Evolutionary conservation across 2,888 invertebrate species (phyloP), one percentile per base, ranked within the genome.

Genomic region (Dicranocentrus wangi): DNA sequence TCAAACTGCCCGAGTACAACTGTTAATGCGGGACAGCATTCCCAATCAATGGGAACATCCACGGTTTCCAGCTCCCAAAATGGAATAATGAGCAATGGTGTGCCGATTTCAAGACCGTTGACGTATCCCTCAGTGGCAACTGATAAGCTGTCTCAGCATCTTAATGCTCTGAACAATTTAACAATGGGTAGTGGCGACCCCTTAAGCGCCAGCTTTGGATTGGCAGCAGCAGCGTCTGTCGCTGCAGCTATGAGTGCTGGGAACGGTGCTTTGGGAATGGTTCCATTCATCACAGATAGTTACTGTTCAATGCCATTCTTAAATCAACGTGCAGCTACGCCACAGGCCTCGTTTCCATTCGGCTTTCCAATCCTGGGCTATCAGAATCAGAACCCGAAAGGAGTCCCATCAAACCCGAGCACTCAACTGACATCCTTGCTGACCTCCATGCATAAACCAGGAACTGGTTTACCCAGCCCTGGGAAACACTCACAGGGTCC

Each of bases 261-360:
- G n/a, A 73, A 53, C 55, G 61, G 55, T 2, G 69, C 61, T 47
- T 3, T 75, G 15, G 75, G 75, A 28, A 68, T 82, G 63, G 75
- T 81, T 32, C 83, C 83, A 32, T 82, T 80, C 10, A 69, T 82
- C 7, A 83, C 82, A 8, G 83, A 70, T 23, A 83, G 63, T 51
- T 84, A 78, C 51, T 71, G 71, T 43, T 81, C 82, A 0, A 43
- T 81, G 79, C 82, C 82, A 27, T 82, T 69, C 25, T 25, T 78
- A 2, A 81, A 69, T 32, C 42, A 21, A 13, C 23, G 39, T 1
- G 10, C 8, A 8, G 10, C 51, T 1, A 17, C 28, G 15, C 3
- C 43, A 27, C 19, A 39, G 2, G 51, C 43, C 7, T 47, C 69
- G 0, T 78, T 32, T n/a, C 78, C 78, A 8, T 78, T 53, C 39